phyloP scores from a whole-genome alignment of 2,797 vertebrate species.

The Urosaurus nigricauda region DNA sequence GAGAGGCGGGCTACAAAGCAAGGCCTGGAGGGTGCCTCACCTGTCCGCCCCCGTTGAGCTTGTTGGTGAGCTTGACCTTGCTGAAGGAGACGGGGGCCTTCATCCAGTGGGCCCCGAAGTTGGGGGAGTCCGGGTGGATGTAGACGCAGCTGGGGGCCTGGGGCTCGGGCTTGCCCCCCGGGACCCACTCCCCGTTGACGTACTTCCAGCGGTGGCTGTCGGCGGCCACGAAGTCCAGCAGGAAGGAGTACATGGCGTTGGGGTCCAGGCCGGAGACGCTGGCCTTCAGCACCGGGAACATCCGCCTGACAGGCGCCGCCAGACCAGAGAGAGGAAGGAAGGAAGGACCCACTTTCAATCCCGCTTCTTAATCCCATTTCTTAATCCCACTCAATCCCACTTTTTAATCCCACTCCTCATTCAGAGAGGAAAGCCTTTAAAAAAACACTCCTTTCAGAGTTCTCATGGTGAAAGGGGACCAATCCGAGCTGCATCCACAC shows the following conservation, averaged over 20 bases:
- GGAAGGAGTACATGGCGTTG: conserved; percentile 86
- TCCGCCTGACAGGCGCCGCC: conserved; percentile 83
- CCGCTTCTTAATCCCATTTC: too few relatives aligned
- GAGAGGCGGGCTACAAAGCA: too few relatives aligned
- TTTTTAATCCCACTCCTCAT: too few relatives aligned
- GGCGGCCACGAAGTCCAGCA: conserved; percentile 85
- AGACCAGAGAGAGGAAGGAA: conserved; percentile 11
- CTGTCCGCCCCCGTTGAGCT: conserved; percentile 87
- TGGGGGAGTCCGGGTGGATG: conserved; percentile 87
- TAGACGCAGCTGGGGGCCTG: conserved; percentile 87
- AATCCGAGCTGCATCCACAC: too few relatives aligned
- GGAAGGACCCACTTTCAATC: too few relatives aligned
- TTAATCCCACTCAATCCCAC: too few relatives aligned
- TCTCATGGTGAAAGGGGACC: too few relatives aligned
- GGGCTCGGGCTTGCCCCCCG: conserved; percentile 85
- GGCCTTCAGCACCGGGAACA: conserved; percentile 87
- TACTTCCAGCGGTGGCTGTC: conserved; percentile 87
- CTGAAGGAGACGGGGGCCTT: conserved; percentile 86
- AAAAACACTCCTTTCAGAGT: too few relatives aligned
- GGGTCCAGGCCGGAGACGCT: conserved; percentile 84
- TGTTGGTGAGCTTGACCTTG: conserved; percentile 88
- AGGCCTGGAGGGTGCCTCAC: too few relatives aligned
- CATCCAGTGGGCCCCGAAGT: conserved; percentile 88
- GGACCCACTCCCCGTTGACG: conserved; percentile 88
- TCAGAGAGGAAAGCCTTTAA: too few relatives aligned